These are phyloP conservation scores for Hydrolagus affinis DNA, from an alignment of 2,113 vertebrate species.

Conservation along the genomic window DNA sequence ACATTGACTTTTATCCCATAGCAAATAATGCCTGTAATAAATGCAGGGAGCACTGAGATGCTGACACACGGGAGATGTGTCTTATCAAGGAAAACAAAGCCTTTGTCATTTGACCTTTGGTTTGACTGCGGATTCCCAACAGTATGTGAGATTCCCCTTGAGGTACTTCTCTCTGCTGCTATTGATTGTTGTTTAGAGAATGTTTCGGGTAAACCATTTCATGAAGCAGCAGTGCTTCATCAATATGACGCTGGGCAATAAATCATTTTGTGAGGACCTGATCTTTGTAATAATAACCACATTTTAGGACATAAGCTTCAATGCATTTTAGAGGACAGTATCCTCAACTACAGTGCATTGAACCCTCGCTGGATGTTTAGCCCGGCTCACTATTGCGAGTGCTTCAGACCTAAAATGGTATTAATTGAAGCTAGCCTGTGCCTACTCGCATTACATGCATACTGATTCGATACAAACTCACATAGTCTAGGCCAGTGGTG, in stretches of 20 bases:
- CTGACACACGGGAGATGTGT: too few relatives aligned
- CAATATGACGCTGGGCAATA: not conserved
- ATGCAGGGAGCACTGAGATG: not conserved
- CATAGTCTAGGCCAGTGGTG: too few relatives aligned
- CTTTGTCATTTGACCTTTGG: slow-evolving; percentile 1
- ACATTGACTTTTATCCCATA: too few relatives aligned
- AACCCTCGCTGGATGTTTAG: not conserved
- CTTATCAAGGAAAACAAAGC: not conserved
- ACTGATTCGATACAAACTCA: too few relatives aligned
- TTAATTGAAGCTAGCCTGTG: not conserved
- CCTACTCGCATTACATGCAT: too few relatives aligned
- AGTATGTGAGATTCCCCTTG: not conserved
- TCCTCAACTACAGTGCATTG: not conserved
- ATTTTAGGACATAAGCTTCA: not conserved
- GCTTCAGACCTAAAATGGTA: not conserved
- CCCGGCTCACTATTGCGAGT: too few relatives aligned
- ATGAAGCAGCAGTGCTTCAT: not conserved
- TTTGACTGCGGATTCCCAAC: not conserved
- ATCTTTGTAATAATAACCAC: not conserved
- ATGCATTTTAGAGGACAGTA: not conserved
- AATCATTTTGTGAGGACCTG: not conserved
- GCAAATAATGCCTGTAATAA: not conserved
- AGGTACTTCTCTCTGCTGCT: not conserved
- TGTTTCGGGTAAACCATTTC: not conserved
- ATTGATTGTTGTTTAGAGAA: slow-evolving; percentile 17